Conservation (phyloP, 2,113 vertebrate species). For the Connochaetes taurinus region DNA sequence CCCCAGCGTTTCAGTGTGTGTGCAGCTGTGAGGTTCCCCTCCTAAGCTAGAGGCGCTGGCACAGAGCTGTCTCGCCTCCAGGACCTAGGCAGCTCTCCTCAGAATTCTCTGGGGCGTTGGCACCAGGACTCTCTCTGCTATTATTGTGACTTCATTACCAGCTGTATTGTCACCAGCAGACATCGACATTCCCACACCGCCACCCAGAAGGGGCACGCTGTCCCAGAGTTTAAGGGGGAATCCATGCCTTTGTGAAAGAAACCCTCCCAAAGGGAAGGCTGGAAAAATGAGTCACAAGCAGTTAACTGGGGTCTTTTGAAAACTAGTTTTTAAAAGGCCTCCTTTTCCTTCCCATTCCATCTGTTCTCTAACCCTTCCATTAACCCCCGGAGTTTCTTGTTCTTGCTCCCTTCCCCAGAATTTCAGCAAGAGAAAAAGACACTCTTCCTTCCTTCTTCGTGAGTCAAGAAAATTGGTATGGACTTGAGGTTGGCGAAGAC, state of each 20-base stretch:
- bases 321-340: slow-evolving; percentile 53
- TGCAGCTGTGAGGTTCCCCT: neutral
- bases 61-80: neutral
- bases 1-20: neutral
- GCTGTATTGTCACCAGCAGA: neutral
- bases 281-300: slow-evolving; percentile 61
- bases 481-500: slow-evolving; percentile 42
- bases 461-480: slow-evolving; percentile 67
- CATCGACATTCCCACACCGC: slow-evolving; percentile 34
- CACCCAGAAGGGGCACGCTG: neutral
- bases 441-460: slow-evolving; percentile 48
- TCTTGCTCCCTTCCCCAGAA: slow-evolving; percentile 71
- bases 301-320: slow-evolving; percentile 60
- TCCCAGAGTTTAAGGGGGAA: neutral
- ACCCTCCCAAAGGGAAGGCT: slow-evolving; percentile 21
- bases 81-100: neutral
- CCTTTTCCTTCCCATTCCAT: slow-evolving; percentile 64
- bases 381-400: slow-evolving; percentile 64
- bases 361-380: slow-evolving; percentile 61
- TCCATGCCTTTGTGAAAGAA: slow-evolving; percentile 37
- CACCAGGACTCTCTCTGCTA: neutral
- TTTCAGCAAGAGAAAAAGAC: slow-evolving; percentile 72
- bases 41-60: neutral
- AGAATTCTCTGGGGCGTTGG: neutral
- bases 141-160: slow-evolving; percentile 2